Base-by-base conservation (phyloP, 2,888 invertebrate genomes). In the Galeruca laticollis region DNA sequence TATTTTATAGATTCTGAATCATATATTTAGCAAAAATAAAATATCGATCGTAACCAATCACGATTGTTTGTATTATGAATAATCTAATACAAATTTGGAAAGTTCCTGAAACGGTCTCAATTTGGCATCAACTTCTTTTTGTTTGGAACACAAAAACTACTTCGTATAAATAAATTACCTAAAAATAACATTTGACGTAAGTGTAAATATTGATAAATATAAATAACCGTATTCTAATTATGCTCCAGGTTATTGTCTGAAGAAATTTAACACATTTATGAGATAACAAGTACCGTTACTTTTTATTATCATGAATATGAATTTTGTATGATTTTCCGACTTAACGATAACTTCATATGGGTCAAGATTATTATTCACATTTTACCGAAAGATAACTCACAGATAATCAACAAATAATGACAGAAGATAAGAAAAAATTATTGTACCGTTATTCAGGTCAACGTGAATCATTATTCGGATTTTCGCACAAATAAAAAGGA, bases 341-440 rank as follows among this genome's bases (percentile, higher is more conserved):
- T 62, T 37, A 5, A 57, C 35, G 57, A 65, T 65, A 65, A 56
- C 31, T 40, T 35, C 47, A 65, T 57, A 65, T 65, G 31, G 65
- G 65, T 65, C 65, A 65, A 65, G 65, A 65, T 56, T 33, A 33
- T 47, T 57, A 65, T 57, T 65, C 52, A 51, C 56, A 65, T 43
- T 65, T 64, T 57, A 57, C 56, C 21, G 56, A 43, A 31, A 26
- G 63, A 57, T 64, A 64, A 65, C 11, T 2, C 10, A 20, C 40
- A 64, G 57, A 47, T 57, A 57, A 18, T n/a, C 35, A 62, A 52
- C 11, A 65, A 64, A 63, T 26, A 54, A 52, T 62, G 35, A 62
- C 11, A 18, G 11, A 37, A 63, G 54, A 63, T 63, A 63, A 54
- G 37, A 52, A 40, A 33, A 15, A 62, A 62, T 21, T 21, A 15